A percentile compares a stretch with the other conserved stretches of the same genome.
These are phyloP conservation scores for Brachyptera putata DNA, from an alignment of 2,888 invertebrate genomes.

Conservation along the genomic window DNA sequence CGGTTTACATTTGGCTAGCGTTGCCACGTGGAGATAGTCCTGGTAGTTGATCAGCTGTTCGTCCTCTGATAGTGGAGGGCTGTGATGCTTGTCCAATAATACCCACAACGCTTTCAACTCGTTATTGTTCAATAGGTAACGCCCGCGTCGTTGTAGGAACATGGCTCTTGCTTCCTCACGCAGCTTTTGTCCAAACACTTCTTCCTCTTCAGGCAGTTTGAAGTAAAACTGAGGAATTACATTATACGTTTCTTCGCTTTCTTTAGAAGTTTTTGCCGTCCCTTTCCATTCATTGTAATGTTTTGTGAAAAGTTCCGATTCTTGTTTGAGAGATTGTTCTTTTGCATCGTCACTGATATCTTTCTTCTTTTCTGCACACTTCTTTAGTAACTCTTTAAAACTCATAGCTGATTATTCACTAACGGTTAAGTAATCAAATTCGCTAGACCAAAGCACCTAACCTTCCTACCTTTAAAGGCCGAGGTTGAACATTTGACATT, in stretches of 20 bases:
- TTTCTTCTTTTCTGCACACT: too few relatives aligned
- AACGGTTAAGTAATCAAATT: too few relatives aligned
- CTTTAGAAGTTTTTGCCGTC: neutral
- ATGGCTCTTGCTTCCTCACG: constrained; percentile 85
- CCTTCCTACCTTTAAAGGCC: too few relatives aligned
- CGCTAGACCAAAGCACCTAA: too few relatives aligned
- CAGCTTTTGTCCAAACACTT: constrained; percentile 71
- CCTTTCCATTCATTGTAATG: neutral
- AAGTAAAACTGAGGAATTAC: constrained; percentile 41
- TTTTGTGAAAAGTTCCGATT: neutral
- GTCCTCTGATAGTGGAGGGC: constrained; percentile 64
- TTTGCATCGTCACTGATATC: too few relatives aligned
- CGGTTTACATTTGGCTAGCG: constrained; percentile 67
- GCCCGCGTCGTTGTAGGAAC: constrained; percentile 79
- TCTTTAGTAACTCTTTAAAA: too few relatives aligned
- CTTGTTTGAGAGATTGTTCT: too few relatives aligned
- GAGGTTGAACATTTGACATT: too few relatives aligned
- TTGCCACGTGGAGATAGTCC: constrained; percentile 76
- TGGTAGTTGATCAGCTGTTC: constrained; percentile 82
- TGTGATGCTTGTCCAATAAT: constrained; percentile 75
- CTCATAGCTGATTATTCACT: too few relatives aligned
- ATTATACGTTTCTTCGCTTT: constrained; percentile 3
- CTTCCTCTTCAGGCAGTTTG: constrained; percentile 71
- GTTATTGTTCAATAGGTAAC: constrained; percentile 78
- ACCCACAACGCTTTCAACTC: constrained; percentile 82